Conservation (phyloP, 2,797 vertebrate species). For the Siniperca scherzeri region DNA sequence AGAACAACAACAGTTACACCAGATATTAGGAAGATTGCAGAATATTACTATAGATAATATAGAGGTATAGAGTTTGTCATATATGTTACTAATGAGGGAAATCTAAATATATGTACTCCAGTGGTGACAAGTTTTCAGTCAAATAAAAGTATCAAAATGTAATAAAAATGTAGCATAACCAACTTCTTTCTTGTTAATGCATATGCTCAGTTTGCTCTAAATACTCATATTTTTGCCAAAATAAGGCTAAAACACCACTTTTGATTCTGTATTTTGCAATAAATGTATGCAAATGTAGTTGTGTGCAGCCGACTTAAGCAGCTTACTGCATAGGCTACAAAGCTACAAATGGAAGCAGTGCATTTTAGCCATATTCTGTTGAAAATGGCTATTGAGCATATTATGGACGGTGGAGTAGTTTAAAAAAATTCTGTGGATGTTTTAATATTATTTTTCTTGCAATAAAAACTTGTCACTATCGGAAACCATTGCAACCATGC, state of each 20-base stretch:
- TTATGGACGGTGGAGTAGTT: neutral
- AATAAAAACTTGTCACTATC: neutral
- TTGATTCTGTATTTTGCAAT: neutral
- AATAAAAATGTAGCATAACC: neutral
- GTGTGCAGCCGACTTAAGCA: neutral
- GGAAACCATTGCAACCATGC: too few species aligned
- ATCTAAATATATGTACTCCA: neutral
- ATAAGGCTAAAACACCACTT: neutral
- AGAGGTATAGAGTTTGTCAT: neutral
- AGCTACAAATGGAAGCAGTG: neutral
- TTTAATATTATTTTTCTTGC: neutral
- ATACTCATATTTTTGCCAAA: neutral
- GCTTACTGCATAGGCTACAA: neutral
- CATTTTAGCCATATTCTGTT: neutral
- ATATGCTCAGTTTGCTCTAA: neutral
- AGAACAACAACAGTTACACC: neutral
- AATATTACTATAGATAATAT: neutral
- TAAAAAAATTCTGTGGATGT: too few species aligned
- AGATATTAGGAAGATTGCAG: neutral
- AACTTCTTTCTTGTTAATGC: neutral
- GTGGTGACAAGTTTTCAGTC: neutral
- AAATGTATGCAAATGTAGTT: neutral
- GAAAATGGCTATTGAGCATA: neutral
- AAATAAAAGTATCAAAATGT: neutral
- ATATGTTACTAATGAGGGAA: neutral